Evolutionary conservation across 2,888 invertebrate genomes (phyloP).

Genomic region (Dexiosoma caninum): DNA sequence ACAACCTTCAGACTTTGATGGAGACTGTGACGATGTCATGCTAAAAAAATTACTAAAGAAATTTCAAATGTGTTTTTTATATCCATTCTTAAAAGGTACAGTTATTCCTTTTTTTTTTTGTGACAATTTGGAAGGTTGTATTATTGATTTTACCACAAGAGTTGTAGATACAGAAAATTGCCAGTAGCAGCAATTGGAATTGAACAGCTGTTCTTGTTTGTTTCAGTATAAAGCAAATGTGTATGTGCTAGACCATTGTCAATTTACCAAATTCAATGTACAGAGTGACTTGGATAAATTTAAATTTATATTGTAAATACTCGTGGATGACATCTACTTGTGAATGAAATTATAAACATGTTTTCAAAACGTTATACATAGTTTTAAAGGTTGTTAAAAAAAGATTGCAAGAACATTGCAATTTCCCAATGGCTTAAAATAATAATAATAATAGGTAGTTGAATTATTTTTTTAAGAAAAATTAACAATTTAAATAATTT

Average conservation of each 20-base stretch:
- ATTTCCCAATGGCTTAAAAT: too few species aligned
- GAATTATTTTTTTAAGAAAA: too few species aligned
- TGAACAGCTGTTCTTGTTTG: slow-evolving; percentile 12
- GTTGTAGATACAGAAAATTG: slow-evolving; percentile 9
- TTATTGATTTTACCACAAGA: slow-evolving; percentile 43
- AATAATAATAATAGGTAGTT: too few species aligned
- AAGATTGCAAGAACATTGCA: too few species aligned
- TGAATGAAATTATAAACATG: too few species aligned
- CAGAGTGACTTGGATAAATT: not conserved
- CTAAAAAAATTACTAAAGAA: slow-evolving; percentile 44
- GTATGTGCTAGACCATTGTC: not conserved
- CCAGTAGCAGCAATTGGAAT: not conserved
- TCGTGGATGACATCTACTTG: slow-evolving; percentile 7
- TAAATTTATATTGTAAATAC: not conserved
- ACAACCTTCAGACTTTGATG: slow-evolving; percentile 32
- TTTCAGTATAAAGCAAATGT: not conserved
- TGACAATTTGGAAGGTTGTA: not conserved
- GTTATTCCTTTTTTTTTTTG: too few species aligned
- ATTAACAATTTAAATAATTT: too few species aligned
- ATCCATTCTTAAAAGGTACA: slow-evolving; percentile 60
- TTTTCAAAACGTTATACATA: too few species aligned
- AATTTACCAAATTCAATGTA: not conserved
- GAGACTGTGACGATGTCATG: slow-evolving; percentile 40
- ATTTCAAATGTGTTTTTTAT: slow-evolving; percentile 60
- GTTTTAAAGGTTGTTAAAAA: too few species aligned